These are phyloP conservation scores for Channa striata DNA, from an alignment of 2,797 vertebrate genomes.

Conservation along the genomic window DNA sequence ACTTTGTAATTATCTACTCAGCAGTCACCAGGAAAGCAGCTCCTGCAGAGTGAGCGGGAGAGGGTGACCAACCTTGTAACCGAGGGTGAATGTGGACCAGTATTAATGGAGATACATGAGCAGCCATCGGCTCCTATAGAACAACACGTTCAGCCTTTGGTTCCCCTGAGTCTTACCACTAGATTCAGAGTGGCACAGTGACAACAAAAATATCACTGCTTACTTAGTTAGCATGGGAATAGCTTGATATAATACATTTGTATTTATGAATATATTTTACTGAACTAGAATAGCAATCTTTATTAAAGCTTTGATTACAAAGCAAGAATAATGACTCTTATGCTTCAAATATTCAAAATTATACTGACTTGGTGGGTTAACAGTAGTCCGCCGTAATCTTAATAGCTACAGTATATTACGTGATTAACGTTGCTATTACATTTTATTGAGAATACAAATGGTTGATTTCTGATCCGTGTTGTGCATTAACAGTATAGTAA, in stretches of 20 bases:
- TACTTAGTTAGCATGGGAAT: not conserved
- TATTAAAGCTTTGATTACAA: not conserved
- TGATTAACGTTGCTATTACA: no score
- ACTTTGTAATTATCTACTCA: constrained; percentile 61
- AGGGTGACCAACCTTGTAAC: not conserved
- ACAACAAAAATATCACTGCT: not conserved
- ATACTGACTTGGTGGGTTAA: no score
- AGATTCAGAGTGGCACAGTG: not conserved
- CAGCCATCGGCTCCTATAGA: not conserved
- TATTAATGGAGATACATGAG: constrained; percentile 3
- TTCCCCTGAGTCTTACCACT: not conserved
- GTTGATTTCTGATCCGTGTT: no score
- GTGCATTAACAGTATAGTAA: no score
- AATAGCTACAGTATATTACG: no score
- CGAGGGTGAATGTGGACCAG: not conserved
- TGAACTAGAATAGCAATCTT: not conserved
- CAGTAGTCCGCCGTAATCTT: no score
- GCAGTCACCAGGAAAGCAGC: constrained; percentile 38
- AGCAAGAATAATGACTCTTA: not conserved
- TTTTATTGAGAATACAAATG: no score
- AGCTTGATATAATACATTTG: not conserved
- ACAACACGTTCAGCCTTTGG: constrained; percentile 3
- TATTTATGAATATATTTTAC: not conserved
- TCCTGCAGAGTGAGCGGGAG: constrained; percentile 4
- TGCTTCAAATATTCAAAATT: not conserved